Conservation (phyloP, 2,888 invertebrate species). For the Parnassius orleans region DNA sequence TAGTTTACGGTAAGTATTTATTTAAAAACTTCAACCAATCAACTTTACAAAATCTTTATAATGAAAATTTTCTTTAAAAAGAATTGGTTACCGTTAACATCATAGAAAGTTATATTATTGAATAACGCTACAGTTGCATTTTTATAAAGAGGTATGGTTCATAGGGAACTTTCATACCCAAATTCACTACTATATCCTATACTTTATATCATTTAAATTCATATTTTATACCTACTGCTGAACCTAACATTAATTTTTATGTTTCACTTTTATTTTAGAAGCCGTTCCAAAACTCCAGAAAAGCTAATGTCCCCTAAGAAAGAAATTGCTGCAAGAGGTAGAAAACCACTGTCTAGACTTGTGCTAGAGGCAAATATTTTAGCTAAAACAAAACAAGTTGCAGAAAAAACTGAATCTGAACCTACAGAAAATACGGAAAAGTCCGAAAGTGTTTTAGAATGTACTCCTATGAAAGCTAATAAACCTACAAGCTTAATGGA, state of each 20-base stretch:
- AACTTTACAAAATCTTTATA: too few species aligned
- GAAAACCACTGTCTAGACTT: conserved; percentile 64
- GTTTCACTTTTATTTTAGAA: conserved; percentile 43
- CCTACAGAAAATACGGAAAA: conserved; percentile 35
- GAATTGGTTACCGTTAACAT: too few species aligned
- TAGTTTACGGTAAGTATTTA: conserved; percentile 40
- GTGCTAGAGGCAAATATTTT: conserved; percentile 72
- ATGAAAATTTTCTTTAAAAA: too few species aligned
- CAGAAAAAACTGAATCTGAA: conserved; percentile 48
- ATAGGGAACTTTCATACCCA: too few species aligned
- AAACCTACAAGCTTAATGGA: conserved; percentile 60
- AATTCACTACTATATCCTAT: too few species aligned
- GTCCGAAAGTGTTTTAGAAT: conserved; percentile 50
- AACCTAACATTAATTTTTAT: neutral
- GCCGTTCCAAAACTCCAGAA: conserved; percentile 71
- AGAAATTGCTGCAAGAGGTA: conserved; percentile 50
- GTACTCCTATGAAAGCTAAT: conserved; percentile 63
- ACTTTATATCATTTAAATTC: too few species aligned
- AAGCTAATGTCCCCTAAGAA: conserved; percentile 61
- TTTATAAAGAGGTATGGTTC: too few species aligned
- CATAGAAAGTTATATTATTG: too few species aligned
- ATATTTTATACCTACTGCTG: neutral
- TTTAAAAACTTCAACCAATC: too few species aligned
- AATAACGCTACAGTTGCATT: too few species aligned
- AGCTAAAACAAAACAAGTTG: conserved; percentile 56